Evolutionary conservation across 2,888 invertebrate species (phyloP), one percentile per base, ranked within the genome.

Genomic region (Anodontia alba): DNA sequence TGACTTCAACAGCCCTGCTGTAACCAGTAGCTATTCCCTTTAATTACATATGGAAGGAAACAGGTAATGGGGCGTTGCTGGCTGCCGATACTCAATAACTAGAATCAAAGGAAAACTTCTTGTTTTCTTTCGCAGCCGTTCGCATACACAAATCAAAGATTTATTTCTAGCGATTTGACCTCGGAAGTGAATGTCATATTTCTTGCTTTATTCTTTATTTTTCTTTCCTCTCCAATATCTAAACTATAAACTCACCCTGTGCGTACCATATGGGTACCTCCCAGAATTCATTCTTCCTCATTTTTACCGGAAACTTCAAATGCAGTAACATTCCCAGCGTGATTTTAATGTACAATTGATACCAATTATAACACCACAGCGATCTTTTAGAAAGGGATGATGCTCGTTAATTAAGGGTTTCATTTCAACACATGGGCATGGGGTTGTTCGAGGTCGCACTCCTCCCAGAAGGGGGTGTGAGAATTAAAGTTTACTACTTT

Each of bases 241-340:
- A 62, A 62, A 62, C 62, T 29, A 29, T 23, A 12, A 20, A 31
- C 62, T 17, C 17, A 5, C 20, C 62, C 62, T 31, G 62, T 62
- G 62, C 20, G 33, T 17, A 33, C 62, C 62, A 62, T 17, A 62
- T 62, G 62, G 62, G 31, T 20, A 62, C 31, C 62, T 62, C 62
- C 62, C 62, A 62, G 23, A 62, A 29, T 62, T 31, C 29, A 62
- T 62, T 12, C 62, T 33, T 62, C 33, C 62, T 62, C 3, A 62
- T 36, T 8, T 46, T 46, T 81, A 81, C 81, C 77, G 81, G 84
- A 77, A 84, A 77, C 84, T 75, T 84, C 81, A 84, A 84, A 84
- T 31, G 73, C 69, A 36, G 77, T 68, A 71, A 79, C 76, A 79
- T 49, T 62, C 43, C 51, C 42, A 71, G 67, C 7, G 72, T 81